A percentile compares a stretch with the other conserved stretches of the same genome.
phyloP scores from a whole-genome alignment of 2,888 invertebrate genomes.

The Acrobasis repandana region DNA sequence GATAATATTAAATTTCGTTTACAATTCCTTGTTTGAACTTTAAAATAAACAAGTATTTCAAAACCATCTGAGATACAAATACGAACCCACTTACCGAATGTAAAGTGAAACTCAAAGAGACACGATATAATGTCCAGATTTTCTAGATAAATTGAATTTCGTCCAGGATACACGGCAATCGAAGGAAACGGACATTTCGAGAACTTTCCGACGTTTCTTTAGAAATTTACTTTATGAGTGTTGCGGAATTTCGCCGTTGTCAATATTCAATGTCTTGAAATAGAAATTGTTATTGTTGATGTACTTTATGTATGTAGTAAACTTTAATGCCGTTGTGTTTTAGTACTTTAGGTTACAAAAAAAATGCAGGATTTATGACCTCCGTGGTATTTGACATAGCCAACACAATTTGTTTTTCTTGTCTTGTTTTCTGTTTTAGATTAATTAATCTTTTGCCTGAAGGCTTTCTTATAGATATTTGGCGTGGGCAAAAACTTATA shows the following conservation, averaged over 20 bases:
- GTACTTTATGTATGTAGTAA: neutral
- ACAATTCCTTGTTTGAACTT: too few species aligned
- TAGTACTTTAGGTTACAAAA: too few species aligned
- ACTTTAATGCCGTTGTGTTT: neutral
- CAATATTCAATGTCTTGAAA: constrained; percentile 18
- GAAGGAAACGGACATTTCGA: constrained; percentile 26
- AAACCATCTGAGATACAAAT: constrained; percentile 11
- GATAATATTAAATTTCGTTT: too few species aligned
- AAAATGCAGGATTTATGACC: too few species aligned
- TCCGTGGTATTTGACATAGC: too few species aligned
- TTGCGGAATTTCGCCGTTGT: constrained; percentile 3
- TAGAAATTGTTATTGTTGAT: constrained; percentile 10
- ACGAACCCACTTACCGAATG: constrained; percentile 28
- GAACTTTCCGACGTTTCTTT: constrained; percentile 22
- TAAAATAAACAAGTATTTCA: neutral
- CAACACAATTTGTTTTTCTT: too few species aligned
- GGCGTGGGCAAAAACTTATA: too few species aligned
- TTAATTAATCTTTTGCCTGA: too few species aligned
- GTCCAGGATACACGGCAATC: constrained; percentile 29
- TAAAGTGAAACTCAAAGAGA: constrained; percentile 35
- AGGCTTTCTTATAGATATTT: too few species aligned
- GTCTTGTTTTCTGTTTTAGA: too few species aligned
- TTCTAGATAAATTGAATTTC: constrained; percentile 33
- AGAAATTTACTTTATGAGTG: constrained; percentile 20
- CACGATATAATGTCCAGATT: constrained; percentile 33